Base-by-base conservation (phyloP, 2,113 vertebrate genomes). In the Empidonax alnorum region DNA sequence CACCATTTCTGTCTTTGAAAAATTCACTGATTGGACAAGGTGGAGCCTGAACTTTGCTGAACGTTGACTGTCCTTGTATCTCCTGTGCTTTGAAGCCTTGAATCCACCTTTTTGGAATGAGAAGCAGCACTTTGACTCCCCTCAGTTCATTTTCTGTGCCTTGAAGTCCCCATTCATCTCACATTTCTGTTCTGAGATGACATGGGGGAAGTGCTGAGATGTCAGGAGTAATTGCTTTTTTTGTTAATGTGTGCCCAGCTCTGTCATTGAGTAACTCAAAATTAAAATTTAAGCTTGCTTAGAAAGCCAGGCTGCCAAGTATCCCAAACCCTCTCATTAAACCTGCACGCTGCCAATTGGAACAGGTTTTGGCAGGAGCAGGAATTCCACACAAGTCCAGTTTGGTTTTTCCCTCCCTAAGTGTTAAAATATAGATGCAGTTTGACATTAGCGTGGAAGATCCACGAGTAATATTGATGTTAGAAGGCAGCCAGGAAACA, bases 191-290 rank as follows among this genome's bases (percentile, higher is more conserved):
- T 79, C 84, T 53, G 84, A 5, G 31, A 4, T 67, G 77, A 24
- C 85, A 10, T 0, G 49, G 47, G 83, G 50, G 35, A 68, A 55
- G 83, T 6, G 66, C 92, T 73, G 91, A 13, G 21, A 44, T 95
- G 83, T 76, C 92, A 78, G 80, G 30, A 94, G 81, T 83, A 84
- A 93, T 91, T 88, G 88, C 72, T 85, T 76, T 86, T 87, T 55
- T 87, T 90, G n/a, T 90, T 83, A 84, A 58, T n/a, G 83, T 63
- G 61, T 52, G 88, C 71, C 73, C 23, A 35, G 76, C 41, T 55
- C 50, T 35, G n/a, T 33, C 55, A 68, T 39, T 42, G 91, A 77
- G 66, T 47, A 82, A 87, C 83, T 67, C 7, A 33, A 30, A 84
- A 95, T 87, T 84, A 84, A 84, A 96, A 84, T 77, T 72, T 81